These are phyloP conservation scores for Origma solitaria DNA, from an alignment of 2,113 vertebrate species.

Conservation along the genomic window DNA sequence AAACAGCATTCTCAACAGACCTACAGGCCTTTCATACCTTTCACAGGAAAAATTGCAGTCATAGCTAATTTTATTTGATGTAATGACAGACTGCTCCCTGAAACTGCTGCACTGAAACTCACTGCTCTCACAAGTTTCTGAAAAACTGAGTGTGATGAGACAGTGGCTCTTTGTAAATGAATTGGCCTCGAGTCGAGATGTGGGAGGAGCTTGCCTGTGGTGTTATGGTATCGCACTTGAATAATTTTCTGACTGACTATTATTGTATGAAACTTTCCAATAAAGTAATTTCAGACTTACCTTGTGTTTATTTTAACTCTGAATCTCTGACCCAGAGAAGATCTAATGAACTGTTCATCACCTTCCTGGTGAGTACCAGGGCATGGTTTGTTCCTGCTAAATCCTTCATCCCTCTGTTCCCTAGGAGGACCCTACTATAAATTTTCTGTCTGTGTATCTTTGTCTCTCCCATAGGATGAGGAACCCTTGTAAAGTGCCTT, in stretches of 20 bases:
- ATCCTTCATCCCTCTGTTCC: neutral
- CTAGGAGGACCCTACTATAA: neutral
- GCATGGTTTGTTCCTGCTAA: neutral
- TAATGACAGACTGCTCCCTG: neutral
- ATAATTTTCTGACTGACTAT: neutral
- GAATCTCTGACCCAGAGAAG: neutral
- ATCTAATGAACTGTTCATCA: neutral
- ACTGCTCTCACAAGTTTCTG: neutral
- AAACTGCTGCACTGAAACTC: neutral
- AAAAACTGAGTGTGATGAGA: neutral
- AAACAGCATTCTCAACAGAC: neutral
- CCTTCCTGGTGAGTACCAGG: neutral
- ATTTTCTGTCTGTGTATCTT: neutral
- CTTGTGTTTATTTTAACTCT: neutral
- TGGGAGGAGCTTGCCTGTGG: neutral
- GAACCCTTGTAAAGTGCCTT: neutral
- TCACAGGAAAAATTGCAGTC: neutral
- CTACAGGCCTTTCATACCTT: neutral
- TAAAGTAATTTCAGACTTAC: conserved; percentile 21
- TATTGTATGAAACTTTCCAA: neutral
- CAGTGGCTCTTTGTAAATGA: neutral
- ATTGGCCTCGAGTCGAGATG: neutral
- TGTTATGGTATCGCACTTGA: neutral
- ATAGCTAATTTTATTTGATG: neutral
- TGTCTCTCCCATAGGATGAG: neutral